Base-by-base conservation (phyloP, 2,888 invertebrate species). In the Pristionchus exspectatus region DNA sequence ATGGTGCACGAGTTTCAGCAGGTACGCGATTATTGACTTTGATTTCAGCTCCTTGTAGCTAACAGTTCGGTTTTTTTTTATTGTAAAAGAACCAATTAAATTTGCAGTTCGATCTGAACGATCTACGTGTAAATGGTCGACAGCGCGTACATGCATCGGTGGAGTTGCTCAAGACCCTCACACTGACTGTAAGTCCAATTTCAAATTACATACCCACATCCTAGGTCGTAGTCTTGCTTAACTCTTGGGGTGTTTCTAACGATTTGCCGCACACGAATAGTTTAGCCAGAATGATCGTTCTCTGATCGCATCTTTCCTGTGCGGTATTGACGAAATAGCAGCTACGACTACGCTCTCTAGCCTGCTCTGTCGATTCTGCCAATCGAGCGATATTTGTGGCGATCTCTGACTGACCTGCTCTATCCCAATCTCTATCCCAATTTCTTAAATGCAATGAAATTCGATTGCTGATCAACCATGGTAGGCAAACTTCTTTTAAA, bases 81-180 rank as follows among this genome's bases (percentile, higher is more conserved):
- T 59, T 14, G 3, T 59, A 7, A 10, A 54, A 7, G 14, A 14
- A 54, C 14, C 14, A 54, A 21, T 38, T 50, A 5, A 21, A 44
- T 56, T 86, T 50, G 4, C 50, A 87, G 87, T 88, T 88, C 87
- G 87, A 88, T 88, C 74, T 88, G 38, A 30, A 54, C 54, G 87
- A 88, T 27, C 54, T 88, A 21, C 87, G 87, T 7, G 54, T 30
- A 27, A 72, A 88, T 33, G 87, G 87, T 0, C 50, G 38, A 14
- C 44, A 74, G 33, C 50, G 87, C 30, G 56, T 88, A 54, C 87
- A 88, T n/a, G 87, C 72, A 3, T 88, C 87, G 9, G 74, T 88
- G 14, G 87, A 88, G 56, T n/a, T 88, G 54, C 38, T 74, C 24
- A 88, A 74, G 74, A 74, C 54, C 1, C 56, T 88, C 7, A 56